Percentiles rank a stretch among this genome's conserved stretches.
These are phyloP conservation scores for Nomada ruficornis DNA, from an alignment of 2,888 invertebrate genomes.

Conservation along the genomic window DNA sequence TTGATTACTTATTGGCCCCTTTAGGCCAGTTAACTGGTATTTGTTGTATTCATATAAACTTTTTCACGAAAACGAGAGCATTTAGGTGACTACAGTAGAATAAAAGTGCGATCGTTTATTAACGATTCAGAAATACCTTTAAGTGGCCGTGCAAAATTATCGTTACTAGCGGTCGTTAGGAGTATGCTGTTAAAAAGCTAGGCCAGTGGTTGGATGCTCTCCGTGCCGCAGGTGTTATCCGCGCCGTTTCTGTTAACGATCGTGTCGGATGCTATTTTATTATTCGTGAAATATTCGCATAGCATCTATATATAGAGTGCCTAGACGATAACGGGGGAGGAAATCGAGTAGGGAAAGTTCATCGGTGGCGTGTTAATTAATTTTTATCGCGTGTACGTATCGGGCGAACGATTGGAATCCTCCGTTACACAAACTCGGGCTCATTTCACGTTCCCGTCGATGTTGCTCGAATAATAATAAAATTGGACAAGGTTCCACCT, in stretches of 20 bases:
- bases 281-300: slow-evolving; percentile 68
- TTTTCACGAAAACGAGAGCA: background rate
- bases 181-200: slow-evolving; percentile 14
- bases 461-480: slow-evolving; percentile 62
- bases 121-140: slow-evolving; percentile 39
- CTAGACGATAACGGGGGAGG: background rate
- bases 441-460: slow-evolving; percentile 38
- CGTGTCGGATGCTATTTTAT: slow-evolving; percentile 63
- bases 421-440: slow-evolving; percentile 49
- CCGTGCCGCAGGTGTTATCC: slow-evolving; percentile 57
- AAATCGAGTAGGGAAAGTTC: slow-evolving; percentile 31
- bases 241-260: slow-evolving; percentile 67
- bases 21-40: too few species aligned
- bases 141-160: slow-evolving; percentile 30
- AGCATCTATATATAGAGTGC: slow-evolving; percentile 5
- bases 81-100: background rate
- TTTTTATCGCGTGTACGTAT: slow-evolving; percentile 64
- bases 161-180: slow-evolving; percentile 30
- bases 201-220: background rate
- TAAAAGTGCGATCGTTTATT: background rate
- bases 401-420: slow-evolving; percentile 63
- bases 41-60: too few species aligned
- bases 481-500: slow-evolving; percentile 48
- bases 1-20: too few species aligned
- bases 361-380: slow-evolving; percentile 67